These are phyloP conservation scores for Helarctos malayanus DNA, from an alignment of 2,797 vertebrate genomes.

Conservation along the genomic window DNA sequence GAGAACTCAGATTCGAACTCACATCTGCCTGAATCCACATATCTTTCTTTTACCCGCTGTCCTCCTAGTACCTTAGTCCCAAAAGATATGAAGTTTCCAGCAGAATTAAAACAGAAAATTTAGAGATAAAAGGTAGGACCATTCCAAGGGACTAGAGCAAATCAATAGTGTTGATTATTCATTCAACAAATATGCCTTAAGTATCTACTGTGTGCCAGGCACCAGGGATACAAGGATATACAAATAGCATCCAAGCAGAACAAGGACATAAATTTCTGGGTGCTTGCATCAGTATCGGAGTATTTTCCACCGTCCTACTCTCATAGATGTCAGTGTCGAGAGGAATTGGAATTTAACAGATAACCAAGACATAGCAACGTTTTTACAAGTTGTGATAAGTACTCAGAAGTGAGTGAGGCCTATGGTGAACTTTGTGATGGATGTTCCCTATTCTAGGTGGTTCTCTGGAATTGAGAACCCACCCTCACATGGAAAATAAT, in stretches of 20 bases:
- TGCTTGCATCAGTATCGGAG: not conserved
- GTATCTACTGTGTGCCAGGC: not conserved
- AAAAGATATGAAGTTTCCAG: not conserved
- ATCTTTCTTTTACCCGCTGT: not conserved
- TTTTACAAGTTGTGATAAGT: not conserved
- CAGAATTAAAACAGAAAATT: constrained; percentile 1
- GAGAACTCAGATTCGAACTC: not conserved
- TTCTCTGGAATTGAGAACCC: not conserved
- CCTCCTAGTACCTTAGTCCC: not conserved
- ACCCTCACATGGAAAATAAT: not conserved
- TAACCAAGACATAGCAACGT: not conserved
- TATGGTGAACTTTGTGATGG: not conserved
- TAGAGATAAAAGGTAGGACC: not conserved
- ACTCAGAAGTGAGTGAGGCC: not conserved
- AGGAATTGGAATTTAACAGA: not conserved
- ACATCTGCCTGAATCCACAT: not conserved
- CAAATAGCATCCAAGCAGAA: not conserved
- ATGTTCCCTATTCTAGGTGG: not conserved
- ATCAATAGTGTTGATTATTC: not conserved
- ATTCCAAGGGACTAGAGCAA: not conserved
- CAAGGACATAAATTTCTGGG: not conserved
- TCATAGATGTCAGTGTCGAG: not conserved
- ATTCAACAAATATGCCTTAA: not conserved
- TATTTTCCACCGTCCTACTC: not conserved
- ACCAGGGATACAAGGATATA: not conserved